Percentiles rank a stretch among this genome's conserved stretches.
Evolutionary conservation across 2,797 vertebrate species (phyloP).

Genomic region (Pangasius mekongensis): DNA sequence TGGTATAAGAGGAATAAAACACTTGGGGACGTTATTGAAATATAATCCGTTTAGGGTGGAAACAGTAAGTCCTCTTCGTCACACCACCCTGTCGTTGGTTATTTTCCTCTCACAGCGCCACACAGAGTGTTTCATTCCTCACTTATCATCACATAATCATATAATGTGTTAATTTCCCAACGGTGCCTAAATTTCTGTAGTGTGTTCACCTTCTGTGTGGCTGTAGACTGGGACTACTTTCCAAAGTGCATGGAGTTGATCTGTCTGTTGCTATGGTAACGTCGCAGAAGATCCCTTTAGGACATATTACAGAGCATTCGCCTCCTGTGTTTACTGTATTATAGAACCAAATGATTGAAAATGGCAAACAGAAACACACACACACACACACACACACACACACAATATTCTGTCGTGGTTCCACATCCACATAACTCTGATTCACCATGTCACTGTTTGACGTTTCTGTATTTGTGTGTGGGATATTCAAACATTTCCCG

Average conservation of each 20-base stretch:
- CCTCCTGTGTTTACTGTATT: no score
- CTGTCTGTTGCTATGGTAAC: constrained; percentile 55
- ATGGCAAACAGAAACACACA: not conserved
- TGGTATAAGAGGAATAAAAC: not conserved
- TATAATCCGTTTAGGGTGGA: no score
- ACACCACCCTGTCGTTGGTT: not conserved
- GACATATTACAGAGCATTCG: not conserved
- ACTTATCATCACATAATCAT: not conserved
- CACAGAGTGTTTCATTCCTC: not conserved
- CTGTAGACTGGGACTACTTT: not conserved
- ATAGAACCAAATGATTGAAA: not conserved
- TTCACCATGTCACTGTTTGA: not conserved
- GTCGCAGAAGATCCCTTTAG: not conserved
- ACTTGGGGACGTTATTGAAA: not conserved
- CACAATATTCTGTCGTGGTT: not conserved
- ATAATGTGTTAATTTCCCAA: not conserved
- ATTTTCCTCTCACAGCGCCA: not conserved
- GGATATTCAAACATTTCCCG: not conserved
- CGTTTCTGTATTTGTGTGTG: not conserved
- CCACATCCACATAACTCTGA: not conserved
- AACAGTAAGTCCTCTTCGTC: not conserved
- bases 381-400: constrained; percentile 9
- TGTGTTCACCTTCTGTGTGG: not conserved
- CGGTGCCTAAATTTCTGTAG: not conserved
- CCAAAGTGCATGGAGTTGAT: constrained; percentile 34